A percentile compares a stretch with the other conserved stretches of the same genome.
Conservation (phyloP, 2,797 vertebrate genomes). For the Scleropages formosus region DNA sequence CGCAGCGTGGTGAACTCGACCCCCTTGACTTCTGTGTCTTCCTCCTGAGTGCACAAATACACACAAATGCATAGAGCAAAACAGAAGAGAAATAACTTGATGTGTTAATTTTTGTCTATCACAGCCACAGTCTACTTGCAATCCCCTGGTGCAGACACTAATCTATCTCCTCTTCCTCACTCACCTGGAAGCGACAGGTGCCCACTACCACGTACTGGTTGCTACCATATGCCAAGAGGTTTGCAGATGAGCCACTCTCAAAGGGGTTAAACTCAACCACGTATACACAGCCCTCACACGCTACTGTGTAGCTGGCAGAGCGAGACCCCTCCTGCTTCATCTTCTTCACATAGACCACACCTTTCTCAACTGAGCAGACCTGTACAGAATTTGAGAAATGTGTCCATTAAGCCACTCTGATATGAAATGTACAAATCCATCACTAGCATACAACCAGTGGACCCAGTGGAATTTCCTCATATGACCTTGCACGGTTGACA, state of each 20-base stretch:
- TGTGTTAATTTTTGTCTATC: not conserved
- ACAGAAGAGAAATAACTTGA: not conserved
- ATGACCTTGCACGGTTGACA: too few species aligned
- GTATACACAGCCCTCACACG: slow-evolving; percentile 90
- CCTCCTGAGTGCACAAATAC: slow-evolving; percentile 72
- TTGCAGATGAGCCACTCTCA: slow-evolving; percentile 74
- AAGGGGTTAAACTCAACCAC: slow-evolving; percentile 94
- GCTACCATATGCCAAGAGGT: slow-evolving; percentile 88
- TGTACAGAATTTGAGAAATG: slow-evolving; percentile 16
- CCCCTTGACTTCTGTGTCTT: slow-evolving; percentile 82
- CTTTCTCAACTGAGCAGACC: slow-evolving; percentile 31
- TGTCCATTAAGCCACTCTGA: not conserved
- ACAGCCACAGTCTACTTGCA: too few species aligned
- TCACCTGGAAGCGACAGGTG: slow-evolving; percentile 86
- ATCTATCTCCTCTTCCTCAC: not conserved
- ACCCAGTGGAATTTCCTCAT: too few species aligned
- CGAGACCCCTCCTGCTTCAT: slow-evolving; percentile 82
- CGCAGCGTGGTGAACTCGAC: slow-evolving; percentile 82
- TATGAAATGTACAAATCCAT: too few species aligned
- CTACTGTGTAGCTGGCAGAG: slow-evolving; percentile 79
- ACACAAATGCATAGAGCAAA: not conserved
- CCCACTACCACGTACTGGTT: slow-evolving; percentile 86
- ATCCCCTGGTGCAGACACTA: not conserved
- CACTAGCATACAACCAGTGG: not conserved
- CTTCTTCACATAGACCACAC: not conserved